Conservation (phyloP, 2,797 vertebrate species). For the Sebastes elongatus region DNA sequence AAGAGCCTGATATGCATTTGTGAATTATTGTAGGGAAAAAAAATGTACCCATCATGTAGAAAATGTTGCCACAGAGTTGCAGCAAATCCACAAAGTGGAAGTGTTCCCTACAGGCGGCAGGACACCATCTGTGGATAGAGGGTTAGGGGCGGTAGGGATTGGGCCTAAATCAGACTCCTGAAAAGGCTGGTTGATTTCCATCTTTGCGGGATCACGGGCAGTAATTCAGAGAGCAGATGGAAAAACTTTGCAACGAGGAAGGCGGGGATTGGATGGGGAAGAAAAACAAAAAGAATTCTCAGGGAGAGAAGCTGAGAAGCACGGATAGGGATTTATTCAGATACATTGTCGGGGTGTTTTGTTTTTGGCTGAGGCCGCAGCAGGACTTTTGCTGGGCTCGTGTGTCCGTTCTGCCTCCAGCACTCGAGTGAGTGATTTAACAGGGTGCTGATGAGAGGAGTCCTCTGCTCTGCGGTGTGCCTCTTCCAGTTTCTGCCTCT, state of each 20-base stretch:
- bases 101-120: conserved; percentile 53
- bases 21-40: conserved; percentile 2
- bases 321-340: conserved; percentile 41
- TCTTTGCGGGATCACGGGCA: conserved; percentile 63
- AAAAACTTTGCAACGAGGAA: conserved; percentile 59
- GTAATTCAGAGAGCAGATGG: conserved; percentile 70
- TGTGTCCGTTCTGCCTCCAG: conserved; percentile 41
- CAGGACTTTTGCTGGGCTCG: conserved; percentile 24
- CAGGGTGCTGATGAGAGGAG: conserved; percentile 49
- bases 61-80: conserved; percentile 44
- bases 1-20: conserved; percentile 26
- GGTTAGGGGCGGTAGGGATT: conserved; percentile 22
- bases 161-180: conserved; percentile 56
- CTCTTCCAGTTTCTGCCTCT: conserved; percentile 32
- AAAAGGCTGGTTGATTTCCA: conserved; percentile 65
- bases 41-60: conserved; percentile 18
- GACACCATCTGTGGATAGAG: conserved; percentile 57
- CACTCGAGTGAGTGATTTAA: conserved; percentile 46
- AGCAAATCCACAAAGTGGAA: conserved; percentile 52
- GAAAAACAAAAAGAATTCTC: not conserved
- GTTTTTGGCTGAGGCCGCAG: conserved; percentile 43
- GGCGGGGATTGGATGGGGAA: conserved; percentile 16
- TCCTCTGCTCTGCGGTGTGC: conserved; percentile 38
- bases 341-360: conserved; percentile 54
- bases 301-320: conserved; percentile 19